These are phyloP conservation scores for Ptilonorhynchus violaceus DNA, from an alignment of 2,113 vertebrate species.

Conservation along the genomic window DNA sequence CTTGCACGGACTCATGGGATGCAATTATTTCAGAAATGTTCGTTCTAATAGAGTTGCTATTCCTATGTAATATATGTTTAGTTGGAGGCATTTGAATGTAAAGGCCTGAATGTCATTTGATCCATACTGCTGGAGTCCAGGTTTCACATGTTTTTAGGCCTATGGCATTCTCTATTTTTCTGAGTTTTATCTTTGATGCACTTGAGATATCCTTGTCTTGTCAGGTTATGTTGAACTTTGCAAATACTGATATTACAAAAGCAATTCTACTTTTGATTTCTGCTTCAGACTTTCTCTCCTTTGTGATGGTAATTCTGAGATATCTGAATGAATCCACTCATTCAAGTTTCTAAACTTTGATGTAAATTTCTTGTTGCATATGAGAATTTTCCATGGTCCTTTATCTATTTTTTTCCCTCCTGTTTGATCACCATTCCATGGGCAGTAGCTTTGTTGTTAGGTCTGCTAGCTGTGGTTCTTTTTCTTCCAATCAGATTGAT, in stretches of 20 bases:
- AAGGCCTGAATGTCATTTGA: not conserved
- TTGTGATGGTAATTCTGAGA: constrained; percentile 33
- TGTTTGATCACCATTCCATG: not conserved
- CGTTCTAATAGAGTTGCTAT: not conserved
- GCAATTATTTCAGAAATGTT: not conserved
- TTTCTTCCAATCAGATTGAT: not conserved
- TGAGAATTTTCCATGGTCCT: not conserved
- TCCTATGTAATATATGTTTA: not conserved
- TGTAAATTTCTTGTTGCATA: not conserved
- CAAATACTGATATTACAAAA: not conserved
- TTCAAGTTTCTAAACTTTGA: constrained; percentile 29
- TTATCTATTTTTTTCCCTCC: not conserved
- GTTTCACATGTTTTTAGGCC: not conserved
- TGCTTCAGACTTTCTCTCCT: not conserved
- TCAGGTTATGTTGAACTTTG: not conserved
- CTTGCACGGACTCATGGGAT: not conserved
- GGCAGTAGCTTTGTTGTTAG: not conserved
- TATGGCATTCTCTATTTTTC: not conserved
- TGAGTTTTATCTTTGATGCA: not conserved
- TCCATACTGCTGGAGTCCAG: not conserved
- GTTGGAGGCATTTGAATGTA: not conserved
- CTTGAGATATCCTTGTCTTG: not conserved
- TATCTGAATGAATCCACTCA: constrained; percentile 2
- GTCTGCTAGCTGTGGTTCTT: not conserved
- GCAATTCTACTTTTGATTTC: constrained; percentile 11